Percentiles rank a stretch among this genome's conserved stretches.
These are phyloP conservation scores for Pandion haliaetus DNA, from an alignment of 2,113 vertebrate species.

Conservation along the genomic window DNA sequence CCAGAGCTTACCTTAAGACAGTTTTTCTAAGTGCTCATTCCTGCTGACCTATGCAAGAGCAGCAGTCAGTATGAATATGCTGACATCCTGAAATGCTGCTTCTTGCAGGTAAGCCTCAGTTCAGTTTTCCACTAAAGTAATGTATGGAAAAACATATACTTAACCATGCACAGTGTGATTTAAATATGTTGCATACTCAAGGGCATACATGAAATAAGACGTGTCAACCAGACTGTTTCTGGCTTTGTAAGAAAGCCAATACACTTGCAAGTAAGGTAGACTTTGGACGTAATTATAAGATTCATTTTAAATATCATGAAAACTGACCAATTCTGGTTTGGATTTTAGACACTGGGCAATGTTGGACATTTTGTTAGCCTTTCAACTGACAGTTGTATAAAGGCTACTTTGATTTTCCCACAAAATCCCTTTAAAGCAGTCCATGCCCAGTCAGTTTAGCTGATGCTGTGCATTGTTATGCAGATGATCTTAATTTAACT, in stretches of 20 bases:
- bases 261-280: not conserved
- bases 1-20: not conserved
- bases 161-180: not conserved
- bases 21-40: not conserved
- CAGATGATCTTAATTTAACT: not conserved
- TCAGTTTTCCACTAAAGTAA: constrained; percentile 17
- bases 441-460: not conserved
- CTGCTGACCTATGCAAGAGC: constrained; percentile 1
- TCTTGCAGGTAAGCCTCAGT: not conserved
- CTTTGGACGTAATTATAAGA: not conserved
- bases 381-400: not conserved
- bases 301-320: not conserved
- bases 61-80: not conserved
- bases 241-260: not conserved
- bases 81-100: constrained; percentile 11
- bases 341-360: not conserved
- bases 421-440: not conserved
- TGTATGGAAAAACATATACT: not conserved
- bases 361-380: not conserved
- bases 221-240: not conserved
- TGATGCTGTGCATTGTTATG: not conserved
- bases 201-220: not conserved
- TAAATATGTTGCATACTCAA: not conserved
- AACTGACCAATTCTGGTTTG: not conserved
- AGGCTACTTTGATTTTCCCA: not conserved